Base-by-base conservation (phyloP, 2,113 vertebrate species). In the Thunnus maccoyii region DNA sequence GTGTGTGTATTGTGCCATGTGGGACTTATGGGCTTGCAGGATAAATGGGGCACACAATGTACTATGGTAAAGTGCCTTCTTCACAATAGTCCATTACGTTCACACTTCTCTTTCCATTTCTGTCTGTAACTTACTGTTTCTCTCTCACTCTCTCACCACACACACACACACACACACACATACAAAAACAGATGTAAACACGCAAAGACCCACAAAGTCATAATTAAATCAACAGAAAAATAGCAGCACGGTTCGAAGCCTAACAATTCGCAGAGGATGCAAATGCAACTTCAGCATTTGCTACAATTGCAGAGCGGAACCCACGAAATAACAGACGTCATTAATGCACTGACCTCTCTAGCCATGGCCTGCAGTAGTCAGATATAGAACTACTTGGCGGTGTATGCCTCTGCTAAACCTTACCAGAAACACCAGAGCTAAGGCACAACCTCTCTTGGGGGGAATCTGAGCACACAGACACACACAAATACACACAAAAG, bases 331-430 rank as follows among this genome's bases (percentile, higher is more conserved):
- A 72, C 61, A 80, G 18, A 63, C 60, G 75, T 27, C 13, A 12
- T n/a, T 60, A 68, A 78, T 62, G 52, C 64, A 65, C 44, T 84
- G 80, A 83, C 78, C 69, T 90, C 82, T 79, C 78, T 65, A 82
- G 71, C 72, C 79, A 76, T 46, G 30, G 84, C 72, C 87, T 86
- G 79, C 89, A 87, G 52, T 60, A 56, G 71, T 71, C 68, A 69
- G 83, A 91, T 85, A 89, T 18, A 67, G 67, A 76, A 69, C 83
- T 25, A 78, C 63, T 80, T 54, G 77, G 83, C 66, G 63, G 47
- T n/a, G 8, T 75, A 60, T 67, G 80, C 60, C 62, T 76, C 63
- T 16, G 64, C 82, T 87, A 79, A 72, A 78, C 78, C 74, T 79
- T 55, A 78, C 60, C 64, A 78, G 63, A 76, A 85, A 78, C 57